Percentiles rank a stretch among this genome's conserved stretches.
These are phyloP conservation scores for Thera obeliscata DNA, from an alignment of 2,888 invertebrate species.

Conservation along the genomic window DNA sequence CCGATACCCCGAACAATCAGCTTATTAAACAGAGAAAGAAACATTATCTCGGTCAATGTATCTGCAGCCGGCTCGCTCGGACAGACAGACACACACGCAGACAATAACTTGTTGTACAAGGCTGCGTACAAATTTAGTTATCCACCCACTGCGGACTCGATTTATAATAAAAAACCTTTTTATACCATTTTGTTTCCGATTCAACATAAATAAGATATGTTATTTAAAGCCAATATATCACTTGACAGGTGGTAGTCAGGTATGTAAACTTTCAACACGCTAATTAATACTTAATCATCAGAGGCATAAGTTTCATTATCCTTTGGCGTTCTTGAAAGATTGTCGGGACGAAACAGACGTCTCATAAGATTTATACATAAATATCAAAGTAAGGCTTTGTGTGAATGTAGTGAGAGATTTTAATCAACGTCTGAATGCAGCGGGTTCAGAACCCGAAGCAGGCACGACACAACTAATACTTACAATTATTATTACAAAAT, in stretches of 20 bases:
- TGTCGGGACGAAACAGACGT: slow-evolving; percentile 67
- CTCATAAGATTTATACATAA: slow-evolving; percentile 80
- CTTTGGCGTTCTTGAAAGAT: slow-evolving; percentile 44
- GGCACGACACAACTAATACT: slow-evolving; percentile 47
- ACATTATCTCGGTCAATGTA: slow-evolving; percentile 74
- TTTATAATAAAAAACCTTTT: slow-evolving; percentile 78
- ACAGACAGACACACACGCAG: slow-evolving; percentile 56
- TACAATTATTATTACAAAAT: slow-evolving; percentile 62
- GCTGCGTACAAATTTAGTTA: slow-evolving; percentile 79
- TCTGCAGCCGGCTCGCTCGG: slow-evolving; percentile 58
- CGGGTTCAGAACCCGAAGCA: slow-evolving; percentile 59
- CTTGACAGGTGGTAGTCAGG: slow-evolving; percentile 83
- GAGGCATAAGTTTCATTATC: slow-evolving; percentile 52
- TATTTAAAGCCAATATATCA: slow-evolving; percentile 84
- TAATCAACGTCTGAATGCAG: slow-evolving; percentile 76
- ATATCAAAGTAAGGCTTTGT: slow-evolving; percentile 80
- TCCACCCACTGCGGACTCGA: slow-evolving; percentile 75
- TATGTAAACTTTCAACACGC: slow-evolving; percentile 42
- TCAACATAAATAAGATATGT: slow-evolving; percentile 86
- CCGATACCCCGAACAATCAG: slow-evolving; percentile 48
- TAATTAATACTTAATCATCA: slow-evolving; percentile 54
- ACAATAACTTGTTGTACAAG: slow-evolving; percentile 70
- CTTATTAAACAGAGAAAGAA: slow-evolving; percentile 67
- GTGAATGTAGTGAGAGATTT: slow-evolving; percentile 81
- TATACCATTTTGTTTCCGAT: slow-evolving; percentile 82